Evolutionary conservation across 1,140 invertebrate genomes (phyloP).

Genomic region (Drosophila arizonae): DNA sequence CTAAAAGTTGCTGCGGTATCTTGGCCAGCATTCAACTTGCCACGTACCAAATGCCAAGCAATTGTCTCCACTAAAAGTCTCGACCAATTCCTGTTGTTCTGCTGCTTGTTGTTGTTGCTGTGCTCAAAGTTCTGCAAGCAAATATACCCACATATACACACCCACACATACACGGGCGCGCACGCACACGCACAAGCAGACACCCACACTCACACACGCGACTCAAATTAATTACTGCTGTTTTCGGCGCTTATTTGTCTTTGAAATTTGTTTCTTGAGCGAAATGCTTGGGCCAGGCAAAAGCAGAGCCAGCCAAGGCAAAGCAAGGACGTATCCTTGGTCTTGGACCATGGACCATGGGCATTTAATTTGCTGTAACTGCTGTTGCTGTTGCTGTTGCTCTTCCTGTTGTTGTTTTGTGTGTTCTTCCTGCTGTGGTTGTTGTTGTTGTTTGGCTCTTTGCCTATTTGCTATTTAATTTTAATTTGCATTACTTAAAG

Average conservation of each 20-base stretch:
- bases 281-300: slow-evolving; percentile 10
- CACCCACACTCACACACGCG: slow-evolving; percentile 58
- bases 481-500: slow-evolving; percentile 81
- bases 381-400: slow-evolving; percentile 15
- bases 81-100: slow-evolving; percentile 25
- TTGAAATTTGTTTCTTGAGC: slow-evolving; percentile 78
- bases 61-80: slow-evolving; percentile 66
- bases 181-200: slow-evolving; percentile 3
- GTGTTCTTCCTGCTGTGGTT: slow-evolving; percentile 5
- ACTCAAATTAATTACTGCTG: slow-evolving; percentile 80
- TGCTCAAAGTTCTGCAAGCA: slow-evolving; percentile 45
- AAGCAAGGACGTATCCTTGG: slow-evolving; percentile 12
- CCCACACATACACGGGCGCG: not conserved
- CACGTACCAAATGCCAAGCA: slow-evolving; percentile 41
- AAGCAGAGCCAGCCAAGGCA: not conserved
- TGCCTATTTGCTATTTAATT: slow-evolving; percentile 80
- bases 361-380: slow-evolving; percentile 51
- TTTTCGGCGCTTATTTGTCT: slow-evolving; percentile 81
- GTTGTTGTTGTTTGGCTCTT: slow-evolving; percentile 56
- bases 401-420: not conserved
- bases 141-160: slow-evolving; percentile 14
- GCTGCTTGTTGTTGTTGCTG: slow-evolving; percentile 17
- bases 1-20: slow-evolving; percentile 61
- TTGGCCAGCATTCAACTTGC: slow-evolving; percentile 49
- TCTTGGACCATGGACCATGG: slow-evolving; percentile 47